Base-by-base conservation (phyloP, 2,113 vertebrate genomes). In the Passerina amoena region DNA sequence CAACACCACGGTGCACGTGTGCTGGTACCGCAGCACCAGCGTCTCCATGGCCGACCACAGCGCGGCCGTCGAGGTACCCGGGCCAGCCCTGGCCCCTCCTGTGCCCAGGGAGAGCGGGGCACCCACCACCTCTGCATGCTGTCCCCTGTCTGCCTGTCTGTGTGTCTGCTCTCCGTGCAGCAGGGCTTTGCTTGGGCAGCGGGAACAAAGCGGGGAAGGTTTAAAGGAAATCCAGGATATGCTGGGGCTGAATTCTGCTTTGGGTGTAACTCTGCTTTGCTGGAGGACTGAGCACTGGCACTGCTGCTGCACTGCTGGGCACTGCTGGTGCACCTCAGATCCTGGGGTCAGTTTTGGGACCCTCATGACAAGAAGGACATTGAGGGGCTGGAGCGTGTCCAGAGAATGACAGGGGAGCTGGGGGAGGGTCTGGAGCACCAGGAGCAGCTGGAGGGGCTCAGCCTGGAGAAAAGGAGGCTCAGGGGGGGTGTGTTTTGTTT, bases 11-110 rank as follows among this genome's bases (percentile, higher is more conserved):
- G 97, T 99, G 98, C 99, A 99, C 63, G 99, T 99, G 97, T 99
- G 99, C 98, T 99, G 99, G 99, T 98, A 99, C 97, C 98, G 99
- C 92, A 99, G 98, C 98, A 99, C 99, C 68, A 99, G 99, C 19
- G 98, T 99, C 97, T 99, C 99, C 97, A 99, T 99, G 98, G 97
- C 98, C 10, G 99, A 99, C 97, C 99, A 98, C 98, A 99, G 98
- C 79, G 98, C 98, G 63, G 99, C 99, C 24, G 98, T 99, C 18
- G 98, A 99, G 99, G 99, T 99, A 98, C 92, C 97, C 50, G 91
- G 87, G 64, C 5, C 83, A 12, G 57, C 73, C 83, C 0, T 50
- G 48, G 48, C 48, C 86, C 60, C 0, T 91, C 63, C 88, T 28
- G 82, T 77, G 24, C 47, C 48, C 78, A 1, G 19, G 77, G 78